Conservation (phyloP, 2,113 vertebrate species). For the Strix aluco region DNA sequence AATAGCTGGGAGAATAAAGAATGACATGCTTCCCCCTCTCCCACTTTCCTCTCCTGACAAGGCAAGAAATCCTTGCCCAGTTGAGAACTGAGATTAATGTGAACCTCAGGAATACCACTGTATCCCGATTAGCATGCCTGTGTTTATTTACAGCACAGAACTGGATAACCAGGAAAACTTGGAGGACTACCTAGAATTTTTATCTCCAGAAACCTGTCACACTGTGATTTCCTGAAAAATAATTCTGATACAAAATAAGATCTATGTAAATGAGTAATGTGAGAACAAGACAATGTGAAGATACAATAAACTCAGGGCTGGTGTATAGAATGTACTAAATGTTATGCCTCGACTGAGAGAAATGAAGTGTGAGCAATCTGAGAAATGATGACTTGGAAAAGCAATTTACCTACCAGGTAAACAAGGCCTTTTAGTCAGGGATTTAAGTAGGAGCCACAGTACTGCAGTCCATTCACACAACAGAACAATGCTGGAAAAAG, state of each 20-base stretch:
- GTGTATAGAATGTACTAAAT: neutral
- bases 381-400: neutral
- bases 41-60: neutral
- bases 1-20: neutral
- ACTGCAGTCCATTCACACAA: neutral
- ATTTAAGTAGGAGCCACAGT: neutral
- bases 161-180: neutral
- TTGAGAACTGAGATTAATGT: neutral
- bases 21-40: neutral
- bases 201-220: neutral
- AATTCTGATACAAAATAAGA: conserved; percentile 21
- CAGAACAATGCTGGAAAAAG: neutral
- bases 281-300: neutral
- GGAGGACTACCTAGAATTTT: neutral
- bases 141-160: neutral
- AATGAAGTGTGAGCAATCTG: neutral
- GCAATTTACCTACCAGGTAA: neutral
- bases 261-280: neutral
- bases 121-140: neutral
- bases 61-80: neutral
- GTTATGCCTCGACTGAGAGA: neutral
- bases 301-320: neutral
- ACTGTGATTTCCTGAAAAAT: neutral
- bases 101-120: neutral
- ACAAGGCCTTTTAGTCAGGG: neutral